These are phyloP conservation scores for Patiria miniata DNA, from an alignment of 35 echinoderm and acorn worm genomes.

Conservation along the genomic window DNA sequence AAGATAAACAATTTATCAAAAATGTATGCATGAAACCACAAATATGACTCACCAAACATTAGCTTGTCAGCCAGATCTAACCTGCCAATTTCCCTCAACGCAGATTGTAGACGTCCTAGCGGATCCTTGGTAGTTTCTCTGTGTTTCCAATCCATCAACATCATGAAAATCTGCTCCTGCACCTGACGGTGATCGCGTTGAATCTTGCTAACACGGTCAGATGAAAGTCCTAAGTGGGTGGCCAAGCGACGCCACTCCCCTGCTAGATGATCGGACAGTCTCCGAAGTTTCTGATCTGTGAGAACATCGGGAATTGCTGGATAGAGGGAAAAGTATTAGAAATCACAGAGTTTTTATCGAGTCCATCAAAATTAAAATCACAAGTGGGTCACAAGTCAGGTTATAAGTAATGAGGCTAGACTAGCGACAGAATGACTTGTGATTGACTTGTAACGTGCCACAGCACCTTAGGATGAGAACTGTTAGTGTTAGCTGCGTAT, in stretches of 20 bases:
- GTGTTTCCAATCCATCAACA: background rate
- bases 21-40: no score
- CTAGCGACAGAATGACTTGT: no score
- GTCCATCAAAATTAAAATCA: no score
- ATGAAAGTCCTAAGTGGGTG: background rate
- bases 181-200: background rate
- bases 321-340: no score
- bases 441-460: no score
- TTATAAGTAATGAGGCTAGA: no score
- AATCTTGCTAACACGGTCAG: background rate
- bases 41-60: no score
- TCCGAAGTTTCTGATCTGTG: background rate
- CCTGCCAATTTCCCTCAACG: background rate
- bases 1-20: no score
- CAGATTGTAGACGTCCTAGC: background rate
- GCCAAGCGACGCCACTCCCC: background rate
- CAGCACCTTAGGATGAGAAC: no score
- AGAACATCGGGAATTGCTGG: background rate
- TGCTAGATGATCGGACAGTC: background rate
- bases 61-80: background rate
- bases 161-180: background rate
- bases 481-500: no score
- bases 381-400: no score
- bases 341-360: no score
- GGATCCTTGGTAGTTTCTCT: background rate